Percentiles rank a stretch among this genome's conserved stretches.
Conservation (phyloP, 2,797 vertebrate species). For the Liasis olivaceus region DNA sequence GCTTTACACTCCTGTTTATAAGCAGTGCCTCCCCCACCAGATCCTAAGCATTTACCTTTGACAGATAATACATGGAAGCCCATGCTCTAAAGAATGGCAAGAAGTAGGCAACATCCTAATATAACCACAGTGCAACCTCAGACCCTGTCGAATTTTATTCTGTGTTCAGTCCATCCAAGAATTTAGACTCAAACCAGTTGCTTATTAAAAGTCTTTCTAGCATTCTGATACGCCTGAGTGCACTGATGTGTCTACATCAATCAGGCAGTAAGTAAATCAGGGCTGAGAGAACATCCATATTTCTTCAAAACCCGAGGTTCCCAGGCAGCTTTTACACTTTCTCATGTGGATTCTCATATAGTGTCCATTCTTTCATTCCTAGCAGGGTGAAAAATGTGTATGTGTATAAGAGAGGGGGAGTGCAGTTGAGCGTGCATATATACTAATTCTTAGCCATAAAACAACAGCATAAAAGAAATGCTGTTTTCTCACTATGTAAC, state of each 20-base stretch:
- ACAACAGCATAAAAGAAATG: conserved; percentile 3
- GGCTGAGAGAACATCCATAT: not conserved
- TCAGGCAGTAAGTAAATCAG: conserved; percentile 12
- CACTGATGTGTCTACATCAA: conserved; percentile 11
- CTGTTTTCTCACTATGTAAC: conserved; percentile 19
- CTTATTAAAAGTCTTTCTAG: not conserved
- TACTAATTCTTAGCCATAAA: not conserved
- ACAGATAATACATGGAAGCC: not conserved
- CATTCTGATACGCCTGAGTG: not conserved
- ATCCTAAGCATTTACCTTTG: not conserved
- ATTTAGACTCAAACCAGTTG: conserved; percentile 6
- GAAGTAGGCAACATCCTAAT: not conserved
- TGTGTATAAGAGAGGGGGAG: not conserved
- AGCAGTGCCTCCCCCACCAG: not conserved
- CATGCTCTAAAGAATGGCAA: not conserved
- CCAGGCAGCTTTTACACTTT: not conserved
- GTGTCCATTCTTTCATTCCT: not conserved
- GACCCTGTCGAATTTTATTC: conserved; percentile 35
- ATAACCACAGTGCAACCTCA: conserved; percentile 1
- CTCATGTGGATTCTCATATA: not conserved
- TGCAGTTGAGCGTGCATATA: no score
- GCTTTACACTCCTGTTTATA: not conserved
- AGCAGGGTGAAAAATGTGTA: not conserved
- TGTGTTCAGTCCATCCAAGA: conserved; percentile 3
- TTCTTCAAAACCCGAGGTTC: conserved; percentile 1